phyloP scores from a whole-genome alignment of 2,113 vertebrate species.

The Syngnathus typhle region DNA sequence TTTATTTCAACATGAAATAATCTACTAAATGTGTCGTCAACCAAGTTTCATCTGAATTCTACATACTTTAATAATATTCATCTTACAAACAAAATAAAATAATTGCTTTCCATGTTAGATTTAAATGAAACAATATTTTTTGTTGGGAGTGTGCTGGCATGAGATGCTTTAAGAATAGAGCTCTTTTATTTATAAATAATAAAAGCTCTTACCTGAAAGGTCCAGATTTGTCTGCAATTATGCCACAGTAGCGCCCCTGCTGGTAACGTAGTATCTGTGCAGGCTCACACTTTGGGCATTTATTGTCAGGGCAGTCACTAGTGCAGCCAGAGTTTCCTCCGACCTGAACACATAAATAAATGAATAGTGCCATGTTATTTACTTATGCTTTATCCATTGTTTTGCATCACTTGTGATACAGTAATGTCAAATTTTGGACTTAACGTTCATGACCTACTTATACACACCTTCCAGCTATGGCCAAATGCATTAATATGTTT shows the following conservation, averaged over 20 bases:
- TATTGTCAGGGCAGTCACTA: slow-evolving; percentile 20
- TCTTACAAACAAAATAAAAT: too few relatives aligned
- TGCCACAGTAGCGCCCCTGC: slow-evolving; percentile 21
- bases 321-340: slow-evolving; percentile 22
- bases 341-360: neutral
- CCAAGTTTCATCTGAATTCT: too few relatives aligned
- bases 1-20: too few relatives aligned
- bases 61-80: too few relatives aligned
- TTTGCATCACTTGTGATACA: neutral
- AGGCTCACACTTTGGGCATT: slow-evolving; percentile 27
- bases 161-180: neutral
- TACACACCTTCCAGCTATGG: slow-evolving; percentile 31
- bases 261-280: slow-evolving; percentile 1
- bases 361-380: neutral
- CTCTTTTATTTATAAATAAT: too few relatives aligned
- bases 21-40: too few relatives aligned
- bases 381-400: neutral
- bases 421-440: neutral
- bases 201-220: slow-evolving; percentile 18
- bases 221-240: slow-evolving; percentile 22
- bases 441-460: neutral
- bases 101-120: too few relatives aligned
- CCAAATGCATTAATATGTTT: slow-evolving; percentile 7
- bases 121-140: too few relatives aligned
- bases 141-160: neutral